Base-by-base conservation (phyloP, 2,797 vertebrate species). In the Antennarius maculatus region DNA sequence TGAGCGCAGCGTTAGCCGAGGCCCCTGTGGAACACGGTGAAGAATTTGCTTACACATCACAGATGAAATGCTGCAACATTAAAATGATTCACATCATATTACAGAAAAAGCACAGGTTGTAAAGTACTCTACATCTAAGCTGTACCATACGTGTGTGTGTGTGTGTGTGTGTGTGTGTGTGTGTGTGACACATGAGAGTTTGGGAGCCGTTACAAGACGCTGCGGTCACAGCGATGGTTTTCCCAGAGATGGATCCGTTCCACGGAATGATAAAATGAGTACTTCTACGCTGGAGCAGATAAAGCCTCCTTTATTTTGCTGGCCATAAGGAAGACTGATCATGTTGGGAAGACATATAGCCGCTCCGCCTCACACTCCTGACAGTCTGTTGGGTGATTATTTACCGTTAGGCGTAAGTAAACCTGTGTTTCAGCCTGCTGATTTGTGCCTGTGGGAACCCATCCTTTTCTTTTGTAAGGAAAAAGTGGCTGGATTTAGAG, bases 391-490 rank as follows among this genome's bases (percentile, higher is more conserved):
- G 53, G 88, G 90, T 90, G 91, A 92, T 94, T 93, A 94, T 93
- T 95, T 93, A 91, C 90, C 79, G 58, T 88, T 87, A 85, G 87
- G 89, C 80, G 92, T 86, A 93, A 92, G 83, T 92, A 93, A 94
- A 95, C 77, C 86, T 61, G 78, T 95, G 91, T 94, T 94, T 94
- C 92, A 89, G 88, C 89, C 87, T 76, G 84, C 84, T 92, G 90
- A 93, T 94, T 94, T 93, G 91, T 92, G 82, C 85, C 85, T 73
- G 86, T 92, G 86, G 91, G 94, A 92, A 86, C 81, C 89, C 91
- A 89, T 92, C 86, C 72, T 67, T 34, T 88, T 90, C 76, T 90
- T 92, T 87, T 77, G 65, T 83, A 82, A 86, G 84, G 83, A 92
- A 23, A 82, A 92, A 91, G 92, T 86, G 87, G 81, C 88, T 92